Percentiles rank a stretch among this genome's conserved stretches.
These are phyloP conservation scores for Stichodactyla helianthus DNA, from an alignment of 64 coral and sea anemone species.

Conservation along the genomic window DNA sequence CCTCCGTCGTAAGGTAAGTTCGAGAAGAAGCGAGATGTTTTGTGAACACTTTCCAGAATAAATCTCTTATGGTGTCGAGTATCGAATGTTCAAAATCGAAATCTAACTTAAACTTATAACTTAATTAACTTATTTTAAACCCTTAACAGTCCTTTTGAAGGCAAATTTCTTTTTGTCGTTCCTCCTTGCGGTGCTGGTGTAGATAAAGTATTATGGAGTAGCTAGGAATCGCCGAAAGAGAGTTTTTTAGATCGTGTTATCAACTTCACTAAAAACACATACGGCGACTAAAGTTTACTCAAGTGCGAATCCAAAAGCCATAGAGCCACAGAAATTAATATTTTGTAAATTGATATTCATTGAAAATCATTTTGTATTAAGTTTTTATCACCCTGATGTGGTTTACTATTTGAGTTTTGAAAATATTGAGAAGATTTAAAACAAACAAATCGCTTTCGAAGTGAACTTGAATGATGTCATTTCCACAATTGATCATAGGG, in stretches of 20 bases:
- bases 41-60: not conserved
- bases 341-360: not conserved
- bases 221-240: not conserved
- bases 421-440: not conserved
- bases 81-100: not conserved
- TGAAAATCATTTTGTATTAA: not conserved
- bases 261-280: not conserved
- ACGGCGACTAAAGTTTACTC: not conserved
- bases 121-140: not conserved
- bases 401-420: not conserved
- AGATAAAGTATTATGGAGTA: not conserved
- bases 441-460: not conserved
- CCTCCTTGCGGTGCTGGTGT: not conserved
- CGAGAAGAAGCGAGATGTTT: not conserved
- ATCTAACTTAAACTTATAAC: not conserved
- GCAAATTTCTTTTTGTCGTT: not conserved
- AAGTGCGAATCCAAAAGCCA: not conserved
- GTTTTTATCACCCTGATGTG: not conserved
- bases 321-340: not conserved
- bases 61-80: not conserved
- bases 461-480: too few species aligned
- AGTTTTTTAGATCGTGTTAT: not conserved
- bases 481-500: too few species aligned
- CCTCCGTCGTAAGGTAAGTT: conserved; percentile 67
- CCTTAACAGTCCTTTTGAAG: not conserved